These are phyloP conservation scores for Sprattus sprattus DNA, from an alignment of 2,113 vertebrate species.

Conservation along the genomic window DNA sequence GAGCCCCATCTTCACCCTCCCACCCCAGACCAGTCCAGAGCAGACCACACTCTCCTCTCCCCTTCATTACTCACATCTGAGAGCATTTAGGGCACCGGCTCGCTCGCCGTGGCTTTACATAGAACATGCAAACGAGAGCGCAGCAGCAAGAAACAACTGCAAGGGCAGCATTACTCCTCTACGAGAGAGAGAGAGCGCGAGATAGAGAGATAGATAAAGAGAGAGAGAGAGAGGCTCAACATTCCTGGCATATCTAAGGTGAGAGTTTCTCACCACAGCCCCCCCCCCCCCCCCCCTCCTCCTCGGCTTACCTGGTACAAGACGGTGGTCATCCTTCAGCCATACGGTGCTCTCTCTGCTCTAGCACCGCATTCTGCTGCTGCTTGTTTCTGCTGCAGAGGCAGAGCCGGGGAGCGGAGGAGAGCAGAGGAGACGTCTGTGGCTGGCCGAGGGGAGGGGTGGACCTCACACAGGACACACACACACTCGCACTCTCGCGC, in stretches of 20 bases:
- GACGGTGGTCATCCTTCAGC: slow-evolving; percentile 72
- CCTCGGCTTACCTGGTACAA: slow-evolving; percentile 73
- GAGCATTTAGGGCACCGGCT: slow-evolving; percentile 37
- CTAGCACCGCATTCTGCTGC: slow-evolving; percentile 20
- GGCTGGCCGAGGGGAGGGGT: slow-evolving; percentile 2
- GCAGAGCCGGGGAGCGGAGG: neutral
- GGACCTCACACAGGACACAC: neutral
- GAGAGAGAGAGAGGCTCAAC: slow-evolving; percentile 12
- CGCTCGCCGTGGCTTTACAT: slow-evolving; percentile 27
- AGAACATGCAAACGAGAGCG: slow-evolving; percentile 45
- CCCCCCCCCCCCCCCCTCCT: neutral
- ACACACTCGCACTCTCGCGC: neutral
- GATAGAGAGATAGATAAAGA: neutral
- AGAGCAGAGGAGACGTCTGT: neutral
- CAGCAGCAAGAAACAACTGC: neutral
- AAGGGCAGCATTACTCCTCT: slow-evolving; percentile 18
- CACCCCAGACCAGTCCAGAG: no score
- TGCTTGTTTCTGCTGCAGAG: neutral
- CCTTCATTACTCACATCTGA: slow-evolving; percentile 44
- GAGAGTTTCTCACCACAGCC: slow-evolving; percentile 12
- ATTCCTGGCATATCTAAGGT: slow-evolving; percentile 45
- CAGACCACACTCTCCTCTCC: slow-evolving; percentile 21
- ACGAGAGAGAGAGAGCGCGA: neutral
- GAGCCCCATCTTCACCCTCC: slow-evolving; percentile 6
- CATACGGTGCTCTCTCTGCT: neutral